A percentile compares a stretch with the other conserved stretches of the same genome.
Conservation (phyloP, 2,888 invertebrate genomes). For the Linnaemya vulpina region DNA sequence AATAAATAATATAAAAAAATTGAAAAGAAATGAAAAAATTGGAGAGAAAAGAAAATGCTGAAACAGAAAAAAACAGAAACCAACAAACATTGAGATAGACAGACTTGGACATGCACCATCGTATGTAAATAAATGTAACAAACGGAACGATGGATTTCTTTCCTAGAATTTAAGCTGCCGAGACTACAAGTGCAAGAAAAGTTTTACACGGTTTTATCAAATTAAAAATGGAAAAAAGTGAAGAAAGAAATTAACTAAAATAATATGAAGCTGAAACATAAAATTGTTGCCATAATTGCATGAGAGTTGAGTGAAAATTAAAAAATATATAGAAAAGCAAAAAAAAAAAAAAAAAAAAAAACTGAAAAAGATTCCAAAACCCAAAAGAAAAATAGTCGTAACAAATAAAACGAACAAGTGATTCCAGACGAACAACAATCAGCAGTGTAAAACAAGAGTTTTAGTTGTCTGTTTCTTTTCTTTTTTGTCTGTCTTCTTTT, state of each 20-base stretch:
- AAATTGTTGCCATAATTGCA: constrained; percentile 68
- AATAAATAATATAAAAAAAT: too few species aligned
- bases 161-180: constrained; percentile 66
- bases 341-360: constrained; percentile 15
- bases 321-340: constrained; percentile 1
- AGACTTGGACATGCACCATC: constrained; percentile 33
- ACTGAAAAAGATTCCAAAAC: constrained; percentile 46
- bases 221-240: constrained; percentile 18
- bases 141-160: constrained; percentile 68
- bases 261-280: constrained; percentile 44
- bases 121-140: constrained; percentile 71
- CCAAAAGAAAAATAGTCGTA: constrained; percentile 19
- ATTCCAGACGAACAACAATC: constrained; percentile 47
- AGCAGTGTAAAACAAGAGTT: constrained; percentile 43
- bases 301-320: constrained; percentile 64
- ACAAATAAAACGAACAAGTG: constrained; percentile 53
- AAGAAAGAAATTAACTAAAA: constrained; percentile 43
- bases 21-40: constrained; percentile 26
- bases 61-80: constrained; percentile 36
- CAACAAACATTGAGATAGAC: constrained; percentile 14
- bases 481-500: background rate
- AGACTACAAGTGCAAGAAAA: constrained; percentile 24
- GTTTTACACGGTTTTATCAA: constrained; percentile 39
- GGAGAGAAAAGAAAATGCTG: constrained; percentile 4
- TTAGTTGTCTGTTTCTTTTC: constrained; percentile 5